Base-by-base conservation (phyloP, 2,888 invertebrate genomes). In the Parnassius orleans region DNA sequence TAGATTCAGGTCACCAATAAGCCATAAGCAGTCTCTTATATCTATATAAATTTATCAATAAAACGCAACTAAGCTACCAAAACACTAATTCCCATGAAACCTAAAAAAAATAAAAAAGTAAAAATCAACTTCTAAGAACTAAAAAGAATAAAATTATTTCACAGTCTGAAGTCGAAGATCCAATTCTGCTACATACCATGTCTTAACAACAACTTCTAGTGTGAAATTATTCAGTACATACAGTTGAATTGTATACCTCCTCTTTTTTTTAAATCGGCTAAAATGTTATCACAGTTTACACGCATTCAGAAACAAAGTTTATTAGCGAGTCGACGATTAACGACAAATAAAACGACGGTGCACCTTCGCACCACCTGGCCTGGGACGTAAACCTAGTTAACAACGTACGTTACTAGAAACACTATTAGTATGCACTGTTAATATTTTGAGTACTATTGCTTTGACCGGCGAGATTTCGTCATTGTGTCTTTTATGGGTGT, bases 311-410 rank as follows among this genome's bases (percentile, higher is more conserved):
- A 46, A 46, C 19, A 50, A 19, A 57, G 52, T 61, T 61, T 61
- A 61, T 52, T 56, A 50, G 53, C 46, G 42, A 47, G 33, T 51
- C 12, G 54, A 47, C 63, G 50, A 61, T 64, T 58, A 65, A 67
- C 57, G 52, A 41, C 14, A 47, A 48, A 57, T 57, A 50, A 57
- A 53, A 52, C 56, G 55, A 54, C 58, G 57, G 63, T 53, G 50
- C 66, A 67, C 65, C 66, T 61, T 56, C 56, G 48, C 52, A 53
- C 55, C 66, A 68, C 66, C 68, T 68, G 68, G 65, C 48, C 62
- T 41, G 47, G 57, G 64, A 61, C 58, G 65, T 72, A 73, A 72
- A 72, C 69, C 69, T 60, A 66, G 65, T 69, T 72, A 53, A 62
- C 66, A 10, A 66, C 57, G 57, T n/a, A 41, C 48, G 43, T 9